A percentile compares a stretch with the other conserved stretches of the same genome.
Conservation (phyloP, 1,140 invertebrate species). For the Augochlora pura region DNA sequence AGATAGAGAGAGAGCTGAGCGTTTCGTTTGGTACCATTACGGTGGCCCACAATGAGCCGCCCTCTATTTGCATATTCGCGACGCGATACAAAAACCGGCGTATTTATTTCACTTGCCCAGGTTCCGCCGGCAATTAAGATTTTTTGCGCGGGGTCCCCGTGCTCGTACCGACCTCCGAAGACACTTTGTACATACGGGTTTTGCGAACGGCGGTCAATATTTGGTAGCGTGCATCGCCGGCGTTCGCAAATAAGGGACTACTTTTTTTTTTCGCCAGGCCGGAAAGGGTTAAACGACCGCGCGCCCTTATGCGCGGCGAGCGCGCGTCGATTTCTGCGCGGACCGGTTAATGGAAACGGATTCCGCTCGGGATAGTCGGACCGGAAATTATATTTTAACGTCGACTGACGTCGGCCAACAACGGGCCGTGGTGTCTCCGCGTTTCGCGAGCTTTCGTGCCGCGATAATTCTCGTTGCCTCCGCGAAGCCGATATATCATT, state of each 20-base stretch:
- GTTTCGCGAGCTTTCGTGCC: slow-evolving; percentile 25
- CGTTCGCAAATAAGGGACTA: not conserved
- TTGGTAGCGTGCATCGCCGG: not conserved
- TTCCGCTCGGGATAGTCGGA: slow-evolving; percentile 57
- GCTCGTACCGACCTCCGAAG: not conserved
- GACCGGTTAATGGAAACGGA: slow-evolving; percentile 63
- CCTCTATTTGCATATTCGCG: not conserved
- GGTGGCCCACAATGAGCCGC: too few species aligned
- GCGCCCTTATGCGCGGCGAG: too few species aligned
- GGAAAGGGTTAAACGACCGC: too few species aligned
- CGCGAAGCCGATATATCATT: slow-evolving; percentile 31
- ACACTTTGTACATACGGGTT: not conserved
- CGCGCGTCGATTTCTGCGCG: too few species aligned
- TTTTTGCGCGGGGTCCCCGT: not conserved
- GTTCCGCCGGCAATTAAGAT: not conserved
- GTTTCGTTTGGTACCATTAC: too few species aligned
- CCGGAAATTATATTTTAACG: slow-evolving; percentile 75
- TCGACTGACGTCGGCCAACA: slow-evolving; percentile 24
- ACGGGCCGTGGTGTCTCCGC: not conserved
- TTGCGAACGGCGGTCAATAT: not conserved
- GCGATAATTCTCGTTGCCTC: slow-evolving; percentile 32
- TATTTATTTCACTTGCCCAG: not conserved
- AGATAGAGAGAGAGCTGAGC: too few species aligned
- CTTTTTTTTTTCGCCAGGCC: not conserved
- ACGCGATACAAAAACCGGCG: not conserved